A percentile compares a stretch with the other conserved stretches of the same genome.
Conservation (phyloP, 2,797 vertebrate genomes). For the Epinephelus awoara region DNA sequence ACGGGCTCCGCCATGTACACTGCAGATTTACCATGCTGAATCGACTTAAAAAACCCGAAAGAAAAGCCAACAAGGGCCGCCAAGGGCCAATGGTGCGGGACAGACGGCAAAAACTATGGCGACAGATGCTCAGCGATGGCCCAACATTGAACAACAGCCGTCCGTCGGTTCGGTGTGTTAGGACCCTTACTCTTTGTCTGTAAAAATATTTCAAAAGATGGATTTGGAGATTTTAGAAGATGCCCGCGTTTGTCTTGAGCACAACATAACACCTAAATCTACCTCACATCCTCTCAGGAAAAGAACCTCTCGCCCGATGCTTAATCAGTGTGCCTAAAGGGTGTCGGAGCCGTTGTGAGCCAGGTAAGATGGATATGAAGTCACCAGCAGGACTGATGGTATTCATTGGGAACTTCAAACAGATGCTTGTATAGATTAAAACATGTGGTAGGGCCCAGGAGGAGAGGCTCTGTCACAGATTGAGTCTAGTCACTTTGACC, state of each 20-base stretch:
- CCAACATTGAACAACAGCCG: no score
- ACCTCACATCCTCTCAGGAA: conserved; percentile 9
- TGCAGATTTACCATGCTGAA: no score
- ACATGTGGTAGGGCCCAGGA: conserved; percentile 82
- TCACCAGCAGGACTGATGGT: conserved; percentile 78
- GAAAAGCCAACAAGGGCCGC: no score
- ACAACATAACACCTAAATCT: conserved; percentile 20
- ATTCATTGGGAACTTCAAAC: conserved; percentile 87
- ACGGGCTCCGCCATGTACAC: no score
- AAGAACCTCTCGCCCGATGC: conserved; percentile 1
- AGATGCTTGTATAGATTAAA: conserved; percentile 85
- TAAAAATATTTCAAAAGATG: background rate
- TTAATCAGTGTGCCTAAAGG: conserved; percentile 45
- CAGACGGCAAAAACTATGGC: no score
- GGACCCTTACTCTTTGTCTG: background rate
- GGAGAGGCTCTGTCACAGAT: conserved; percentile 80
- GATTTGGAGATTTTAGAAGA: background rate
- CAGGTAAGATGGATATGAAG: conserved; percentile 80
- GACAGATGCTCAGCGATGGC: no score
- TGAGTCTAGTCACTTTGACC: conserved; percentile 84
- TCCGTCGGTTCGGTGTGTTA: no score
- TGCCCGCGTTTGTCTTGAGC: background rate
- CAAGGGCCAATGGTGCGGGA: no score
- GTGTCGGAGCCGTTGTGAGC: conserved; percentile 43
- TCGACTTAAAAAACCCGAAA: no score